Percentiles rank a stretch among this genome's conserved stretches.
These are phyloP conservation scores for Xylocopa sonorina DNA, from an alignment of 1,140 invertebrate species.

Conservation along the genomic window DNA sequence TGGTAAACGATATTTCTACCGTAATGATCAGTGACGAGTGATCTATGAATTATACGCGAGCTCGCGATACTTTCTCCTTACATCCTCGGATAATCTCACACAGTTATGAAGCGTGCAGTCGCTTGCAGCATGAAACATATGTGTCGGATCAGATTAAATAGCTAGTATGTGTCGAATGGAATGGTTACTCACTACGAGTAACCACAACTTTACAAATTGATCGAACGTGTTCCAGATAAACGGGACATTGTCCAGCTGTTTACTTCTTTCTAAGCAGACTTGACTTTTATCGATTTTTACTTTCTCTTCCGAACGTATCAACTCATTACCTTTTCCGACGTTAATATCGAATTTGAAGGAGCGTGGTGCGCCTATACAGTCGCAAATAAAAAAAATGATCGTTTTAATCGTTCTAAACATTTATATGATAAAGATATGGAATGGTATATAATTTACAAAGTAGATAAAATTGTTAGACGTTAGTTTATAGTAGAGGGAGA, in stretches of 20 bases:
- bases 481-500: no score
- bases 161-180: background rate
- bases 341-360: no score
- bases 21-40: background rate
- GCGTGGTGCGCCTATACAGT: no score
- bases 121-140: background rate
- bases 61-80: conserved; percentile 13
- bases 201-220: background rate
- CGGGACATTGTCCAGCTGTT: background rate
- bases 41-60: conserved; percentile 5
- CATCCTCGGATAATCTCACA: conserved; percentile 2
- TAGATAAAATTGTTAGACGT: no score
- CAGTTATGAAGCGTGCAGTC: conserved; percentile 1
- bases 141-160: conserved; percentile 21
- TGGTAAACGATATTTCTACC: background rate
- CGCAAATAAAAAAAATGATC: no score
- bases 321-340: no score
- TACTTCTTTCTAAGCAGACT: conserved; percentile 30
- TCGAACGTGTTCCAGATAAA: conserved; percentile 1
- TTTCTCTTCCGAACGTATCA: no score
- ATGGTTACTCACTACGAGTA: background rate
- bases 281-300: conserved; percentile 12
- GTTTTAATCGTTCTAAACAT: no score
- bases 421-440: no score
- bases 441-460: no score